Percentiles rank a stretch among this genome's conserved stretches.
Conservation (phyloP, 2,888 invertebrate species). For the Heliothis peltigera region DNA sequence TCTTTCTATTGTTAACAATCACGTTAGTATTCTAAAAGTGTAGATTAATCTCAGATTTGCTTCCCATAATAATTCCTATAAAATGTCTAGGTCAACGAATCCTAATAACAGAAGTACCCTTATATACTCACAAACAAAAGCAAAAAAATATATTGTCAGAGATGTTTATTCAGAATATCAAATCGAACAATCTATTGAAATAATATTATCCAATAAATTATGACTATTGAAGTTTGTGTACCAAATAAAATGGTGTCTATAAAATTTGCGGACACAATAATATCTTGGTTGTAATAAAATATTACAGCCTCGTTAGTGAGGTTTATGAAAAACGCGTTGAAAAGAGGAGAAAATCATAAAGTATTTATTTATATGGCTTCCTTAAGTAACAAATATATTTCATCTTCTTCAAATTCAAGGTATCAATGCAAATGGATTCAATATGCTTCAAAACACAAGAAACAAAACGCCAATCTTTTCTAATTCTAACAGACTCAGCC, state of each 20-base stretch:
- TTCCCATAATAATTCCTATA: not conserved
- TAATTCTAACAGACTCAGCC: too few relatives aligned
- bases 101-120: not conserved
- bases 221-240: constrained; percentile 25
- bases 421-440: too few relatives aligned
- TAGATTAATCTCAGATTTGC: too few relatives aligned
- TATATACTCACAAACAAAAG: constrained; percentile 3
- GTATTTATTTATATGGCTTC: constrained; percentile 37
- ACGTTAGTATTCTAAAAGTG: too few relatives aligned
- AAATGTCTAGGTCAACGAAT: constrained; percentile 6
- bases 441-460: too few relatives aligned
- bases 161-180: not conserved
- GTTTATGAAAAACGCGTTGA: constrained; percentile 39
- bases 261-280: constrained; percentile 34
- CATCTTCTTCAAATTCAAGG: too few relatives aligned
- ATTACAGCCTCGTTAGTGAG: constrained; percentile 31
- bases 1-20: too few relatives aligned
- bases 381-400: too few relatives aligned
- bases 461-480: too few relatives aligned
- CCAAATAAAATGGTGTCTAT: constrained; percentile 24
- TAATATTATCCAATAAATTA: constrained; percentile 29
- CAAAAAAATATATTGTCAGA: not conserved
- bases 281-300: constrained; percentile 41
- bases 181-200: constrained; percentile 1
- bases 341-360: constrained; percentile 23